Percentiles rank a stretch among this genome's conserved stretches.
Evolutionary conservation across 2,888 invertebrate species (phyloP).

Genomic region (Furcula furcula): DNA sequence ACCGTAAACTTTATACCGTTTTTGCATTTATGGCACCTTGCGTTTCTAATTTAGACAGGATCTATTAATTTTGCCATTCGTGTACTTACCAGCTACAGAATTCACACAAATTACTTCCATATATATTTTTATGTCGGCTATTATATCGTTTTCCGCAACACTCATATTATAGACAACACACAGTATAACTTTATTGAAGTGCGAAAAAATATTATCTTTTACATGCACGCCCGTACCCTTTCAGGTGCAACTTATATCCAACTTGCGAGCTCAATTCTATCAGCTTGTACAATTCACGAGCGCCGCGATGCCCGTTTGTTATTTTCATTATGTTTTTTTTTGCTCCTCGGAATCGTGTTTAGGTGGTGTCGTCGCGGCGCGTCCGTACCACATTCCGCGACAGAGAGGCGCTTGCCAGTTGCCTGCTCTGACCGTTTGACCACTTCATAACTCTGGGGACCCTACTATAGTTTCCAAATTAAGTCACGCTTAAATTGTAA

Average conservation of each 20-base stretch:
- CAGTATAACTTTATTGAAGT: no score
- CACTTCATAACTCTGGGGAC: conserved; percentile 49
- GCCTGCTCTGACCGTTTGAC: conserved; percentile 56
- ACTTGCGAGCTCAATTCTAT: conserved; percentile 23
- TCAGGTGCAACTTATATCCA: conserved; percentile 5
- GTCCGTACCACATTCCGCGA: conserved; percentile 71
- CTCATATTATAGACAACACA: no score
- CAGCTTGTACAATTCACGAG: conserved; percentile 21
- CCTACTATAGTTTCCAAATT: conserved; percentile 29
- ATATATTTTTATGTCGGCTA: no score
- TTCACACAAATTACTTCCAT: no score
- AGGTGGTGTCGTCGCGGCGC: conserved; percentile 54
- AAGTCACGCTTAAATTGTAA: conserved; percentile 11
- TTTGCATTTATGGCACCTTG: neutral
- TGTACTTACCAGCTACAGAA: no score
- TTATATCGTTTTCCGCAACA: no score
- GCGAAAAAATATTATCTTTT: no score
- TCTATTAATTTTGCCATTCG: no score
- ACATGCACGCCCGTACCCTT: no score
- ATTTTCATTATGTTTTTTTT: conserved; percentile 47
- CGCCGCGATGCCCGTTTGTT: conserved; percentile 42
- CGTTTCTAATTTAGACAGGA: no score
- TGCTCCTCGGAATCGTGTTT: conserved; percentile 62
- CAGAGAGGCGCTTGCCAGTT: conserved; percentile 60
- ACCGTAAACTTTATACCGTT: conserved; percentile 10